Evolutionary conservation across 2,888 invertebrate species (phyloP).

Genomic region (Lycophotia porphyrea): DNA sequence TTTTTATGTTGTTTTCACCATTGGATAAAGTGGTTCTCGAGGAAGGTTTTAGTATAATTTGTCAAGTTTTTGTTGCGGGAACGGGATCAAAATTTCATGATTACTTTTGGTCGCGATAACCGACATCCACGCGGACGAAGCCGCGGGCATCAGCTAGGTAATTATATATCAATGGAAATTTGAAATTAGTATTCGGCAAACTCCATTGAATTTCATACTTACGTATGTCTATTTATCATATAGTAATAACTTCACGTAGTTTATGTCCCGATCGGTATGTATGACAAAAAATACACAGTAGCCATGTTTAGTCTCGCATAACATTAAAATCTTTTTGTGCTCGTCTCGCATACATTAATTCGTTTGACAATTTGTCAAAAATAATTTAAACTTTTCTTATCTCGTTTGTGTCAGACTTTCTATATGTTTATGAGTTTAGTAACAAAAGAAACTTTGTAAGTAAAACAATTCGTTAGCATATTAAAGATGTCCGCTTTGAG

Average conservation of each 20-base stretch:
- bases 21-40: too few species aligned
- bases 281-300: conserved; percentile 40
- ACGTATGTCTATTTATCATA: conserved; percentile 28
- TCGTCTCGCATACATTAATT: conserved; percentile 30
- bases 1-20: too few species aligned
- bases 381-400: conserved; percentile 54
- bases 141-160: too few species aligned
- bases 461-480: conserved; percentile 33
- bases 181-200: conserved; percentile 39
- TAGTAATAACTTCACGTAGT: conserved; percentile 35
- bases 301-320: conserved; percentile 35
- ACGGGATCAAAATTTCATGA: too few species aligned
- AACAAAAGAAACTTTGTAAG: conserved; percentile 33
- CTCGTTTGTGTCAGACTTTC: conserved; percentile 30
- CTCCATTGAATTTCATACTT: conserved; percentile 19
- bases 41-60: too few species aligned
- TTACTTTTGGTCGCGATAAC: too few species aligned
- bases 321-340: conserved; percentile 44
- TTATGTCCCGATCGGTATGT: conserved; percentile 17
- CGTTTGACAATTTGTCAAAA: conserved; percentile 45
- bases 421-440: conserved; percentile 44
- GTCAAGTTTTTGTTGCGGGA: too few species aligned
- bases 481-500: conserved; percentile 15
- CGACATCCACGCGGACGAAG: too few species aligned
- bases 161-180: conserved; percentile 36